Percentiles rank a stretch among this genome's conserved stretches.
phyloP scores from a whole-genome alignment of 2,888 invertebrate genomes.

The Zygaena filipendulae region DNA sequence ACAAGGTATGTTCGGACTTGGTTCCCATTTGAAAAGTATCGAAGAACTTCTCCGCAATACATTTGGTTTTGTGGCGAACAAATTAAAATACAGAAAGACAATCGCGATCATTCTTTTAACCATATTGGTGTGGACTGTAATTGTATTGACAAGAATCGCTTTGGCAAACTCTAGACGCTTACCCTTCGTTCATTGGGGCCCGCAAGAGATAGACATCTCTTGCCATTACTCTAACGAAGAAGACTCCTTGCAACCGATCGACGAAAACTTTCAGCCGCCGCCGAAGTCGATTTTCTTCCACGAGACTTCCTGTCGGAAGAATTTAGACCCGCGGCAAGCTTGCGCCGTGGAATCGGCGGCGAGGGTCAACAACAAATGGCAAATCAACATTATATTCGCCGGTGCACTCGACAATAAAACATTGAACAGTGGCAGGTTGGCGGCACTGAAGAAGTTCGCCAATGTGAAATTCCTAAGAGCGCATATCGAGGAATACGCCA shows the following conservation, averaged over 20 bases:
- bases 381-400: slow-evolving; percentile 66
- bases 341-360: slow-evolving; percentile 78
- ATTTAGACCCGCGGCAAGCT: slow-evolving; percentile 67
- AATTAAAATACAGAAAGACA: too few relatives aligned
- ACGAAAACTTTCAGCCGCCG: slow-evolving; percentile 26
- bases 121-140: too few relatives aligned
- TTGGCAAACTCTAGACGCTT: too few relatives aligned
- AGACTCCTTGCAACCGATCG: slow-evolving; percentile 22
- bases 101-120: too few relatives aligned
- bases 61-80: too few relatives aligned
- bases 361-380: slow-evolving; percentile 63
- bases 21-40: too few relatives aligned
- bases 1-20: too few relatives aligned
- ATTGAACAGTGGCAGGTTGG: slow-evolving; percentile 24
- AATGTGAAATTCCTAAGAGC: slow-evolving; percentile 64
- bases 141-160: too few relatives aligned
- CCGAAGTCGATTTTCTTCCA: slow-evolving; percentile 71
- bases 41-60: too few relatives aligned
- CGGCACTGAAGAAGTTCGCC: slow-evolving; percentile 40
- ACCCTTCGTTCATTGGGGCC: slow-evolving; percentile 13
- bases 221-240: slow-evolving; percentile 17
- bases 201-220: slow-evolving; percentile 17
- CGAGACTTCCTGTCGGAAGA: slow-evolving; percentile 71
- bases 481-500: slow-evolving; percentile 56
- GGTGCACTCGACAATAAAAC: slow-evolving; percentile 33